A percentile compares a stretch with the other conserved stretches of the same genome.
Evolutionary conservation across 2,113 vertebrate genomes (phyloP).

Genomic region (Leptodactylus fuscus): DNA sequence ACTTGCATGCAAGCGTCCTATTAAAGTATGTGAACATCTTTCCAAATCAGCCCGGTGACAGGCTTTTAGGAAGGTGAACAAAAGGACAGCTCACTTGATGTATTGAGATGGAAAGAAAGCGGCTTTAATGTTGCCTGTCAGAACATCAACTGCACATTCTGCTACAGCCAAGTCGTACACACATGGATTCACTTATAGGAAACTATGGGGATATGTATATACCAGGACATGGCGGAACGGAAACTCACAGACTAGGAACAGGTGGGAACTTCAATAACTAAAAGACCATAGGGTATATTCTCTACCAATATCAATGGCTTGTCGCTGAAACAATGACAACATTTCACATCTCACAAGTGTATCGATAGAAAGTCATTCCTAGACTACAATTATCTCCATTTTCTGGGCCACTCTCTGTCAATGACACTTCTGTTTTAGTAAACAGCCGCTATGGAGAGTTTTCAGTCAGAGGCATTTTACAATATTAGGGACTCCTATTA

Average conservation of each 20-base stretch:
- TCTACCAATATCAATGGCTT: background rate
- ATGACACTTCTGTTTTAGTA: background rate
- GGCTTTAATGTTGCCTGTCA: constrained; percentile 27
- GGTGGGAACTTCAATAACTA: background rate
- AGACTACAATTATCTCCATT: background rate
- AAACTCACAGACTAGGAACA: background rate
- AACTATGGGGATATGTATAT: background rate
- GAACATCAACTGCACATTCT: background rate
- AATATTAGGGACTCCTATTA: background rate
- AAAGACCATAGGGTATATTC: background rate
- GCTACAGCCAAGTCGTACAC: background rate
- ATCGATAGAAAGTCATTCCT: background rate
- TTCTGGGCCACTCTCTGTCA: background rate
- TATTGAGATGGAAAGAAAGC: constrained; percentile 10
- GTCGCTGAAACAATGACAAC: background rate
- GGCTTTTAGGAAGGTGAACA: constrained; percentile 23
- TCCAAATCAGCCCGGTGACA: background rate
- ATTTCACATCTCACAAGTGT: background rate
- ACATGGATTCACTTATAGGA: constrained; percentile 33
- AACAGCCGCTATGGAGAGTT: background rate
- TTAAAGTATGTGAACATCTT: constrained; percentile 8
- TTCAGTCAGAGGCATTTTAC: background rate
- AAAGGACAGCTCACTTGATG: constrained; percentile 11
- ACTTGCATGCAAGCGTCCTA: background rate
- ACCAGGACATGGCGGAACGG: background rate